These are phyloP conservation scores for Drosophila takahashii DNA, from an alignment of 1,140 invertebrate species.

Conservation along the genomic window DNA sequence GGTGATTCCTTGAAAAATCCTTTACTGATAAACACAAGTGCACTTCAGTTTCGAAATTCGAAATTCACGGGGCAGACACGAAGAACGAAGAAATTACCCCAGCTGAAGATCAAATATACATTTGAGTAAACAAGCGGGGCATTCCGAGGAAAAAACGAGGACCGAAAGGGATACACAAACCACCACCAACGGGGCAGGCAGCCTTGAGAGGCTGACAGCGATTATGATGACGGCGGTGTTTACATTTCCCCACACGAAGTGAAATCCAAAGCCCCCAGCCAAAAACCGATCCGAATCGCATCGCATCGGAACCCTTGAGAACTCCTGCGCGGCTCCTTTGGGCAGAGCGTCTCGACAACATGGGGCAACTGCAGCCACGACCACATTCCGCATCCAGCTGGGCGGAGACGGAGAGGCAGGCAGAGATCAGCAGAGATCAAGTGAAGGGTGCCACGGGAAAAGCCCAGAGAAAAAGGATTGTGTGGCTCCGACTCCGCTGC, in stretches of 20 bases:
- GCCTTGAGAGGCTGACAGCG: constrained; percentile 39
- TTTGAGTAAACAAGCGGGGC: constrained; percentile 75
- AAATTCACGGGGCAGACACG: constrained; percentile 21
- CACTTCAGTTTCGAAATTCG: constrained; percentile 13
- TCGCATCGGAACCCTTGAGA: constrained; percentile 77
- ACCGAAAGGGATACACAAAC: constrained; percentile 67
- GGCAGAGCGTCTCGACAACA: constrained; percentile 12
- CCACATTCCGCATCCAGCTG: constrained; percentile 46
- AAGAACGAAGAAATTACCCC: constrained; percentile 36
- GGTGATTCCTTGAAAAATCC: constrained; percentile 75
- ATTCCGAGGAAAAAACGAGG: constrained; percentile 65
- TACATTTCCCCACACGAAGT: constrained; percentile 77
- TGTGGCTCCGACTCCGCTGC: constrained; percentile 26
- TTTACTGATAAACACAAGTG: constrained; percentile 62
- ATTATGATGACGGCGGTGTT: constrained; percentile 77
- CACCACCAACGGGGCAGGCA: constrained; percentile 24
- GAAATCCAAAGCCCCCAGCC: constrained; percentile 73
- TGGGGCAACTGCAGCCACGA: background rate
- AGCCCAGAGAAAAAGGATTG: constrained; percentile 76
- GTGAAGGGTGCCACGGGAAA: constrained; percentile 74
- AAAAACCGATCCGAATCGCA: constrained; percentile 51
- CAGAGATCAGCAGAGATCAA: constrained; percentile 72
- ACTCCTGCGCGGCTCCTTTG: constrained; percentile 72
- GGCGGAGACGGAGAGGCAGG: constrained; percentile 32
- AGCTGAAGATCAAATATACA: constrained; percentile 73